Percentiles rank a stretch among this genome's conserved stretches.
Evolutionary conservation across 2,113 vertebrate species (phyloP).

Genomic region (Sarotherodon lohbergeri): DNA sequence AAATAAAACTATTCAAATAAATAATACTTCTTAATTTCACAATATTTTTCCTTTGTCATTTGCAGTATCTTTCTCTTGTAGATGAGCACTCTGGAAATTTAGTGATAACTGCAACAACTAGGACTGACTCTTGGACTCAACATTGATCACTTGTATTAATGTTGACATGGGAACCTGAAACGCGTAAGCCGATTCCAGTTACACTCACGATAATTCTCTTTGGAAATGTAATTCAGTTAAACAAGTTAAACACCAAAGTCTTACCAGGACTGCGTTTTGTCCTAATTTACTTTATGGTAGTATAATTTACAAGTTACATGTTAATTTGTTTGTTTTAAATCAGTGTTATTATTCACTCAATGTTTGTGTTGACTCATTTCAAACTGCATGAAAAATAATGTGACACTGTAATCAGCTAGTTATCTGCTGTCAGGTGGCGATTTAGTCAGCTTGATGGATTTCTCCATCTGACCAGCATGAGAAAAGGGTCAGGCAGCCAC

Average conservation of each 20-base stretch:
- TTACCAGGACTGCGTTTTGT: neutral
- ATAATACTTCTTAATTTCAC: neutral
- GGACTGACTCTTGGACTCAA: constrained; percentile 9
- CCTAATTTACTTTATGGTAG: neutral
- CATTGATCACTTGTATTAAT: constrained; percentile 1
- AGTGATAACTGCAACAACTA: neutral
- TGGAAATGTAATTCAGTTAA: neutral
- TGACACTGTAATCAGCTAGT: neutral
- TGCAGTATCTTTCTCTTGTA: neutral
- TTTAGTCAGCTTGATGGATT: constrained; percentile 58
- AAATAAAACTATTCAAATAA: neutral
- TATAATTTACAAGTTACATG: neutral
- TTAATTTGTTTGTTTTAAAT: neutral
- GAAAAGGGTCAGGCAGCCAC: constrained; percentile 52
- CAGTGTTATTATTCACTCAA: neutral
- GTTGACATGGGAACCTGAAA: constrained; percentile 30
- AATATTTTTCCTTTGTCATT: neutral
- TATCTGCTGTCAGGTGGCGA: constrained; percentile 32
- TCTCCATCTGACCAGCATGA: constrained; percentile 32
- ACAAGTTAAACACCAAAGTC: neutral
- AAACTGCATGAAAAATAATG: neutral
- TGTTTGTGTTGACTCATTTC: neutral
- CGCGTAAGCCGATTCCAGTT: neutral
- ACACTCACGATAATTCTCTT: neutral
- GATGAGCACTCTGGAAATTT: neutral